These are phyloP conservation scores for Crossocerus cetratus DNA, from an alignment of 2,888 invertebrate genomes.

Conservation along the genomic window DNA sequence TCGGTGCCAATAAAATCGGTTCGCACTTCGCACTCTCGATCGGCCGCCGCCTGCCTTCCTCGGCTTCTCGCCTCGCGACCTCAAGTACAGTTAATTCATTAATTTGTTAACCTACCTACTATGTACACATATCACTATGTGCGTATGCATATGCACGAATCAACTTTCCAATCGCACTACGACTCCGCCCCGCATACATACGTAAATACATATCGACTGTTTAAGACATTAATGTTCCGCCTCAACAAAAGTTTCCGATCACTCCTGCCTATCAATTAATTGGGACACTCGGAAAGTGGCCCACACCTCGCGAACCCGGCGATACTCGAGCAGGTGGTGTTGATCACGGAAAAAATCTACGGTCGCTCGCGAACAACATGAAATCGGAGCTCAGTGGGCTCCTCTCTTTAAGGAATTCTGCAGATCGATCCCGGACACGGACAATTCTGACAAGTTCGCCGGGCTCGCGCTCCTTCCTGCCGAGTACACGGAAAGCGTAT, in stretches of 20 bases:
- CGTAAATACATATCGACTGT: constrained; percentile 57
- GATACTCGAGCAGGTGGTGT: no score
- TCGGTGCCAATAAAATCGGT: no score
- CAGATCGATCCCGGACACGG: background rate
- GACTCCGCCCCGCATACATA: constrained; percentile 61
- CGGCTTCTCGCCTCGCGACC: constrained; percentile 54
- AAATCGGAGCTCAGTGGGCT: background rate
- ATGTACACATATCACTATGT: constrained; percentile 75
- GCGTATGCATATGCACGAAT: constrained; percentile 70
- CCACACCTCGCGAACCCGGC: no score
- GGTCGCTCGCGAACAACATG: background rate
- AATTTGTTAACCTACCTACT: constrained; percentile 76
- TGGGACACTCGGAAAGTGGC: no score
- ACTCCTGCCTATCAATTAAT: no score
- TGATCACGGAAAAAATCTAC: background rate
- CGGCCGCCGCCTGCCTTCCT: constrained; percentile 17
- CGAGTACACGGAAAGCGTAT: constrained; percentile 42
- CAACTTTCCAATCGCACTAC: background rate
- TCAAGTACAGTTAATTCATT: constrained; percentile 74
- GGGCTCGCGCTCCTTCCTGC: constrained; percentile 26
- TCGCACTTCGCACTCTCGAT: constrained; percentile 8
- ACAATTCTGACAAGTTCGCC: background rate
- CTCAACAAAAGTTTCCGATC: constrained; percentile 7
- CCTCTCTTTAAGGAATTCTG: background rate
- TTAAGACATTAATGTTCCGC: constrained; percentile 35